A percentile compares a stretch with the other conserved stretches of the same genome.
Conservation (phyloP, 1,140 invertebrate species). For the Neelides sp. region DNA sequence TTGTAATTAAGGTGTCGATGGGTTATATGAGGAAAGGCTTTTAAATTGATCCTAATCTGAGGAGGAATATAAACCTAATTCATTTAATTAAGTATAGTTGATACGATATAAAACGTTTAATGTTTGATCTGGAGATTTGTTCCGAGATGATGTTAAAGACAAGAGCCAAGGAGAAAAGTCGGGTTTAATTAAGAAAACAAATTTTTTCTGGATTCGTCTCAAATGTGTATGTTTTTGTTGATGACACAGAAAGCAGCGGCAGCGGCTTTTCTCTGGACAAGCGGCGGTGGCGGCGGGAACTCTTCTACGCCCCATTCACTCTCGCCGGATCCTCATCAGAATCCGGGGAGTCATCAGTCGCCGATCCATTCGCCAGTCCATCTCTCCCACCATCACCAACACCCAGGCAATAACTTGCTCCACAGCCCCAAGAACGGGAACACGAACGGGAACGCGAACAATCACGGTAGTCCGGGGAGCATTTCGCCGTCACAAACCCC, state of each 20-base stretch:
- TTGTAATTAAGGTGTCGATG: no score
- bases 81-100: no score
- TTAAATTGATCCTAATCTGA: no score
- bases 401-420: neutral
- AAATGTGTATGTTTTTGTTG: no score
- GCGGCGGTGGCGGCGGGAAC: conserved; percentile 9
- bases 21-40: no score
- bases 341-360: conserved; percentile 10
- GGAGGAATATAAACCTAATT: no score
- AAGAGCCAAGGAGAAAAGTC: no score
- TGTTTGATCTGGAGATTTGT: no score
- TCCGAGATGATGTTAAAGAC: no score
- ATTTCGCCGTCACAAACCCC: conserved; percentile 17
- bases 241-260: conserved; percentile 22
- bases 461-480: conserved; percentile 17
- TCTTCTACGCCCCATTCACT: conserved; percentile 16
- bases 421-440: neutral
- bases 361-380: conserved; percentile 4
- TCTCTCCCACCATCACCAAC: conserved; percentile 1
- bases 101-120: no score
- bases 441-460: neutral
- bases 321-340: conserved; percentile 9
- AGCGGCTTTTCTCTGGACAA: conserved; percentile 19
- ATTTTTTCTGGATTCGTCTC: no score
- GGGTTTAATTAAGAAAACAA: no score